Conservation (phyloP, 2,888 invertebrate genomes). For the Altica lythri region DNA sequence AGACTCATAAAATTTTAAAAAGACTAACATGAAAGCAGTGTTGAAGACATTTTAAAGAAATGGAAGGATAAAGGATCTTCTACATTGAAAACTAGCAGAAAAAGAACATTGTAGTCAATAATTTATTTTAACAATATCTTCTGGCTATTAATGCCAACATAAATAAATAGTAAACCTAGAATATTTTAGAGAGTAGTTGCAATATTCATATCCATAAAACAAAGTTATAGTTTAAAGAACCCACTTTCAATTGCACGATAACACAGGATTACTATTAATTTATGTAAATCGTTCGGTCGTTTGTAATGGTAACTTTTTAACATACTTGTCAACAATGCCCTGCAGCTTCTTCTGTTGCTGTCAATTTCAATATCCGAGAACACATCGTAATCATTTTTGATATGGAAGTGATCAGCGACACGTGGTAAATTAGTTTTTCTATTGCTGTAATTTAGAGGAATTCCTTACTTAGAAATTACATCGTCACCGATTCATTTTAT, state of each 20-base stretch:
- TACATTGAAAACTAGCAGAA: too few species aligned
- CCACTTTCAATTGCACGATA: slow-evolving; percentile 8
- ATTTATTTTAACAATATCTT: too few species aligned
- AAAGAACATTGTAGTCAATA: too few species aligned
- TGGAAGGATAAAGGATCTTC: too few species aligned
- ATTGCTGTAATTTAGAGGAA: slow-evolving; percentile 1
- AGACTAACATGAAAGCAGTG: too few species aligned
- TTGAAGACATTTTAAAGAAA: too few species aligned
- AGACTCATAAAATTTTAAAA: too few species aligned
- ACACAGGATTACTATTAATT: slow-evolving; percentile 12
- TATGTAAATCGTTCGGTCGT: slow-evolving; percentile 11
- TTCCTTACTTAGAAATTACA: slow-evolving; percentile 2
- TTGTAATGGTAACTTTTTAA: slow-evolving; percentile 19
- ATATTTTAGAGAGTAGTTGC: too few species aligned
- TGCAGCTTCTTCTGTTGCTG: slow-evolving; percentile 6
- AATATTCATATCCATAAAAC: too few species aligned
- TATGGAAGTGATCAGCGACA: slow-evolving; percentile 16
- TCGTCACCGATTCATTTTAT: not conserved
- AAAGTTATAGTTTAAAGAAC: not conserved
- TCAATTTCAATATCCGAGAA: slow-evolving; percentile 19
- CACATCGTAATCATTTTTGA: slow-evolving; percentile 20
- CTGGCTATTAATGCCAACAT: too few species aligned
- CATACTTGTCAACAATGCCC: slow-evolving; percentile 26
- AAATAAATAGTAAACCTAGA: too few species aligned
- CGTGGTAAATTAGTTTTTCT: slow-evolving; percentile 24